Percentiles rank a stretch among this genome's conserved stretches.
Conservation (phyloP, 1,140 invertebrate genomes). For the Atopsyche davidsoni region DNA sequence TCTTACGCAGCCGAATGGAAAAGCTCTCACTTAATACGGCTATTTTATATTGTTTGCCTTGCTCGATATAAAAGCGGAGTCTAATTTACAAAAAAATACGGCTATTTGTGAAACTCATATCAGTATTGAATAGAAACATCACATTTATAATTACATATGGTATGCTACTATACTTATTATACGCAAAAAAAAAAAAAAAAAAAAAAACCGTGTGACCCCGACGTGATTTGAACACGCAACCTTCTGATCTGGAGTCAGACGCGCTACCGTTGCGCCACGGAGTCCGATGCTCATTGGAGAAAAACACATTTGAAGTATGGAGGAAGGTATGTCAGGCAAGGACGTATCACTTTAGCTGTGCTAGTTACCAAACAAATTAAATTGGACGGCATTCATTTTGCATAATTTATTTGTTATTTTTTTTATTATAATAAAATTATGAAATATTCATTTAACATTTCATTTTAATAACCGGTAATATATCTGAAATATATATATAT, state of each 20-base stretch:
- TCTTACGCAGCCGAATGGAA: conserved; percentile 17
- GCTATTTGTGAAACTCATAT: not conserved
- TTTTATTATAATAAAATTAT: too few species aligned
- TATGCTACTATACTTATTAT: not conserved
- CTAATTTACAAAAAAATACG: not conserved
- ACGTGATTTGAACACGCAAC: conserved; percentile 98
- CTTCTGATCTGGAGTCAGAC: conserved; percentile 99
- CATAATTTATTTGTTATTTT: too few species aligned
- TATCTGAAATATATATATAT: too few species aligned
- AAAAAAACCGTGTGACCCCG: conserved; percentile 65
- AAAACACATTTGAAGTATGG: not conserved
- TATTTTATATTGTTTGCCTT: conserved; percentile 5
- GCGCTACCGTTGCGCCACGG: conserved; percentile 97
- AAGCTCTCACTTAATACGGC: conserved; percentile 19
- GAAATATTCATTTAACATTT: too few species aligned
- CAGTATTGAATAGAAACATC: too few species aligned
- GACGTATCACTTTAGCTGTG: too few species aligned
- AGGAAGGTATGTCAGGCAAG: too few species aligned
- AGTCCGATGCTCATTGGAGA: conserved; percentile 45
- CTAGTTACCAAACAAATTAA: too few species aligned
- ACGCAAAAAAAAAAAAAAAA: not conserved
- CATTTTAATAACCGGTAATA: too few species aligned
- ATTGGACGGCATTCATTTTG: too few species aligned
- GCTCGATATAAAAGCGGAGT: not conserved
- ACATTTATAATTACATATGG: not conserved